Base-by-base conservation (phyloP, 2,888 invertebrate genomes). In the Miltochrista miniata region DNA sequence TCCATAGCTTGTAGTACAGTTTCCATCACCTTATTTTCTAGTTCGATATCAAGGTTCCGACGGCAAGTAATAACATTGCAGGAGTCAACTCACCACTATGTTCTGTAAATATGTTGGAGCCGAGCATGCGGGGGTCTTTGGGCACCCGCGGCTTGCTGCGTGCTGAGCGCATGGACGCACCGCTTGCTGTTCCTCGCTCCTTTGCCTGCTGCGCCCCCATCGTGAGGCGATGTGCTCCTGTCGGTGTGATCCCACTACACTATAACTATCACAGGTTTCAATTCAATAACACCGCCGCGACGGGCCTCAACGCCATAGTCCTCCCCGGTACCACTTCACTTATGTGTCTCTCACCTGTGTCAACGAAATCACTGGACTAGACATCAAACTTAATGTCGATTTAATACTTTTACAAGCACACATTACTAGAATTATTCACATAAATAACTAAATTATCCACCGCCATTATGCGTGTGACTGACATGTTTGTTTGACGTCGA, bases 161-260 rank as follows among this genome's bases (percentile, higher is more conserved):
- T 56, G 95, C 93, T 64, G 95, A 94, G 80, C 96, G 94, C 82
- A 95, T 93, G 70, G 96, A 94, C 79, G 94, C 94, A 76, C 94
- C 96, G 83, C 93, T 93, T 77, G 94, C 93, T 78, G 95, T 93
- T 77, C 95, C 94, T 85, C 96, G 95, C 93, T 97, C 97, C 92
- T 98, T 97, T 85, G 96, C 96, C 93, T 97, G 97, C 94, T 97
- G 97, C 83, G 97, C 97, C 89, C 97, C 97, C 97, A 97, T 97
- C 85, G 83, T 92, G 61, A 54, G 52, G 48, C 55, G 56, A 62
- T 53, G 51, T 52, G 61, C 57, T 59, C 61, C 64, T 65, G 59
- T 55, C 64, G 48, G 64, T 56, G 54, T 62, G 53, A 60, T 63
- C 64, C 68, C 64, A 64, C 66, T 59, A 66, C 59, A 54, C 64